phyloP scores from a whole-genome alignment of 2,797 vertebrate species.

The Apogon talboti region DNA sequence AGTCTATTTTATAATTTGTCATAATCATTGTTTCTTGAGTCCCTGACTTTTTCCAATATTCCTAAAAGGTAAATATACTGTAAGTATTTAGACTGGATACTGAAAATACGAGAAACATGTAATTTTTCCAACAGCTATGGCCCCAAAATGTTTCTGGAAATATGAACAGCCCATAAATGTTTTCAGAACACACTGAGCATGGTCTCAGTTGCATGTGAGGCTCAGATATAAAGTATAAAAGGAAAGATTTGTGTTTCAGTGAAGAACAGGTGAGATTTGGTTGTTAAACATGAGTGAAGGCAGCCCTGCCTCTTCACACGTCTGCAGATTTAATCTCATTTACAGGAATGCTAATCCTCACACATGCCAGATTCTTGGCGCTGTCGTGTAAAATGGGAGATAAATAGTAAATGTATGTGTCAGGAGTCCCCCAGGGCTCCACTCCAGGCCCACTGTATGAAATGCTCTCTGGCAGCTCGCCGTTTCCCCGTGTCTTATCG shows the following conservation, averaged over 20 bases:
- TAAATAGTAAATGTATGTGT: constrained; percentile 11
- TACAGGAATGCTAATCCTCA: constrained; percentile 48
- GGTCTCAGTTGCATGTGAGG: neutral
- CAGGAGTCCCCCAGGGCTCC: constrained; percentile 22
- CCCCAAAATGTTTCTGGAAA: neutral
- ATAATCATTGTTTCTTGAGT: too few relatives aligned
- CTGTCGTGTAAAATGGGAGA: constrained; percentile 24
- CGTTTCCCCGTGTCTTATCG: neutral
- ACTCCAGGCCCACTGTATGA: constrained; percentile 17
- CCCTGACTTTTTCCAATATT: too few relatives aligned
- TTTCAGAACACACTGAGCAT: neutral
- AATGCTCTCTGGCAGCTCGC: constrained; percentile 18
- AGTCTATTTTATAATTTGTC: too few relatives aligned
- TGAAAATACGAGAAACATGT: too few relatives aligned
- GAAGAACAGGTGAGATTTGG: constrained; percentile 5
- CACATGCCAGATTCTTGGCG: constrained; percentile 36
- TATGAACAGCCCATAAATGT: neutral
- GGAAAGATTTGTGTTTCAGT: neutral
- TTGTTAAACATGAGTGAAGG: constrained; percentile 10
- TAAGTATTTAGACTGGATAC: too few relatives aligned
- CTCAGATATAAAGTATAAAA: neutral
- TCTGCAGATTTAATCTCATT: constrained; percentile 32
- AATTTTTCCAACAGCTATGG: too few relatives aligned
- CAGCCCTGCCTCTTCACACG: neutral
- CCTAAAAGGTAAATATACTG: too few relatives aligned